Percentiles rank a stretch among this genome's conserved stretches.
These are phyloP conservation scores for Triplophysa bombifrons DNA, from an alignment of 2,797 vertebrate genomes.

Conservation along the genomic window DNA sequence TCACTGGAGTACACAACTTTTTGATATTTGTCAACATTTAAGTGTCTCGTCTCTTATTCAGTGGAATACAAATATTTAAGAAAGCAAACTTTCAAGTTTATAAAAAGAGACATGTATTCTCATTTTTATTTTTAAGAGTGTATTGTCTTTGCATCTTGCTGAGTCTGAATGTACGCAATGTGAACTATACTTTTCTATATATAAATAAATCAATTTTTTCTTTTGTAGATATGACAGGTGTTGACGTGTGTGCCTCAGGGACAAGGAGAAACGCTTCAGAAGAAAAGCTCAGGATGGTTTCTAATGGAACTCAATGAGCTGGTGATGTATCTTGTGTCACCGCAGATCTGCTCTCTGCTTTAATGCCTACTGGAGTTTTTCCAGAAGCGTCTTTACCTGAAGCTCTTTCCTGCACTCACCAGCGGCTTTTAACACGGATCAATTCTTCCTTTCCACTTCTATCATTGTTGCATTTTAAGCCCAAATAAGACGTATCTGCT, in stretches of 20 bases:
- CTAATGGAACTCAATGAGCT: slow-evolving; percentile 57
- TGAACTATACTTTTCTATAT: too few relatives aligned
- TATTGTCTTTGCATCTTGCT: too few relatives aligned
- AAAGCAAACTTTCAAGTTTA: too few relatives aligned
- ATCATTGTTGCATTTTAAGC: slow-evolving; percentile 28
- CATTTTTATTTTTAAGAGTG: too few relatives aligned
- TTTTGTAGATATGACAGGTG: too few relatives aligned
- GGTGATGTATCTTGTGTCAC: slow-evolving; percentile 58
- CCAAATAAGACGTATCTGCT: slow-evolving; percentile 8
- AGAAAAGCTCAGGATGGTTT: slow-evolving; percentile 4
- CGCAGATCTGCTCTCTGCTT: slow-evolving; percentile 57
- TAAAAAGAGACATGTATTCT: too few relatives aligned
- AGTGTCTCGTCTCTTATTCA: too few relatives aligned
- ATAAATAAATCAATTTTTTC: too few relatives aligned
- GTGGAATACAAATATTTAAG: too few relatives aligned
- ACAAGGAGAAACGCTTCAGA: background rate
- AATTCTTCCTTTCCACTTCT: slow-evolving; percentile 62
- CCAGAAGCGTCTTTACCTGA: slow-evolving; percentile 66
- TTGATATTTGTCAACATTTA: too few relatives aligned
- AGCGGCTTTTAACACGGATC: slow-evolving; percentile 76
- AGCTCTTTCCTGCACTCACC: slow-evolving; percentile 62
- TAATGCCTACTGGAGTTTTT: slow-evolving; percentile 66
- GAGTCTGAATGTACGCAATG: too few relatives aligned
- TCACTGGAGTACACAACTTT: background rate
- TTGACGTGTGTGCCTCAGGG: background rate